These are phyloP conservation scores for Danionella dracula DNA, from an alignment of 2,797 vertebrate species.

Conservation along the genomic window DNA sequence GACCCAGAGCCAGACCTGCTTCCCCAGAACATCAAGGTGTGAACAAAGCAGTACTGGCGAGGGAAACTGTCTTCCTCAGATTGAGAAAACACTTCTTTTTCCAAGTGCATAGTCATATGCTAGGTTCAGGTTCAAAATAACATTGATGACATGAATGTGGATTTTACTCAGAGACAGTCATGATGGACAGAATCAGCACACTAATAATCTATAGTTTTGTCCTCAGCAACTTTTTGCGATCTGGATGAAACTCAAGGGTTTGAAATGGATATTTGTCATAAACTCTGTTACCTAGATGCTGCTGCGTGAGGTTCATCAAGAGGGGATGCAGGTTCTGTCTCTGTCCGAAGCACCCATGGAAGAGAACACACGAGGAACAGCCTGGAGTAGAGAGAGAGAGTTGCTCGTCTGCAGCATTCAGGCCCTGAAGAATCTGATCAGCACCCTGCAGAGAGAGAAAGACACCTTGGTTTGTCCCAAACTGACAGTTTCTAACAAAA, in stretches of 20 bases:
- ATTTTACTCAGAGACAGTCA: too few relatives aligned
- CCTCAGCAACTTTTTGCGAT: too few relatives aligned
- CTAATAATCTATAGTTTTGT: too few relatives aligned
- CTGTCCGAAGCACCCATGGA: conserved; percentile 75
- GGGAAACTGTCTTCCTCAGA: too few relatives aligned
- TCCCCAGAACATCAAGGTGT: conserved; percentile 89
- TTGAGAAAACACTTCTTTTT: too few relatives aligned
- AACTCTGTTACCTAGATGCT: conserved; percentile 66
- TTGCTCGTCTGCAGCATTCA: conserved; percentile 76
- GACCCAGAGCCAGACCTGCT: conserved; percentile 76
- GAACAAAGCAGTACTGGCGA: neutral
- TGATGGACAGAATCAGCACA: too few relatives aligned
- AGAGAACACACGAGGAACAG: conserved; percentile 62
- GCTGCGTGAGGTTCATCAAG: conserved; percentile 88
- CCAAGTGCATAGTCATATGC: too few relatives aligned
- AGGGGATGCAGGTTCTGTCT: conserved; percentile 92
- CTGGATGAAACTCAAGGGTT: too few relatives aligned
- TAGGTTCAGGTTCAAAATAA: too few relatives aligned
- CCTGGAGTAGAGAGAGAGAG: conserved; percentile 79
- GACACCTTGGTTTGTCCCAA: conserved; percentile 69
- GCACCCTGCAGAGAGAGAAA: conserved; percentile 76
- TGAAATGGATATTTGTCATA: too few relatives aligned
- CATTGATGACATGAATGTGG: too few relatives aligned
- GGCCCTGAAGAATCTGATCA: conserved; percentile 81
- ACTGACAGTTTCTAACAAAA: too few relatives aligned